Conservation (phyloP, 2,113 vertebrate species). For the Uropsilus gracilis region DNA sequence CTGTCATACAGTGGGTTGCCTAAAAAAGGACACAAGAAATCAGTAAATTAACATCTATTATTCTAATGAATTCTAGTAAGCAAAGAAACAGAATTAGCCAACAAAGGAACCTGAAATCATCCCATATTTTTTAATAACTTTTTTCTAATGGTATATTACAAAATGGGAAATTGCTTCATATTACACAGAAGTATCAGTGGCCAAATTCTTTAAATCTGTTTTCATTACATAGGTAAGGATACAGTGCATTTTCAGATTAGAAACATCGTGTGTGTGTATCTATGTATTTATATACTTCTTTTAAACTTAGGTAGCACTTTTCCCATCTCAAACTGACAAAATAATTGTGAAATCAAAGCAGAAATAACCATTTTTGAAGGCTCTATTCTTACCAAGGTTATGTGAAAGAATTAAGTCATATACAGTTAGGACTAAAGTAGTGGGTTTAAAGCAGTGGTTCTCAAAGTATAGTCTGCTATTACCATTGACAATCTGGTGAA, state of each 20-base stretch:
- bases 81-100: slow-evolving; percentile 20
- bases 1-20: slow-evolving; percentile 96
- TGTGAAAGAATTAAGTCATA: slow-evolving; percentile 29
- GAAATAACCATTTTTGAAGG: not conserved
- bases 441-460: not conserved
- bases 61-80: not conserved
- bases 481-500: not conserved
- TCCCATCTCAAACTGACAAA: not conserved
- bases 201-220: slow-evolving; percentile 11
- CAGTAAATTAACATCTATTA: not conserved
- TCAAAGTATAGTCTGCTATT: not conserved
- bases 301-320: not conserved
- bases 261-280: not conserved
- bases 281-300: not conserved
- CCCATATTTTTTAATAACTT: not conserved
- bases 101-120: not conserved
- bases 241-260: slow-evolving; percentile 26
- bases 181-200: not conserved
- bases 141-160: not conserved
- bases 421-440: not conserved
- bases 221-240: not conserved
- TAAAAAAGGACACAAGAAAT: slow-evolving; percentile 65
- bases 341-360: slow-evolving; percentile 11
- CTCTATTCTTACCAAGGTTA: not conserved
- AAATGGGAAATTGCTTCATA: not conserved